Base-by-base conservation (phyloP, 2,888 invertebrate genomes). In the Rotaria socialis region DNA sequence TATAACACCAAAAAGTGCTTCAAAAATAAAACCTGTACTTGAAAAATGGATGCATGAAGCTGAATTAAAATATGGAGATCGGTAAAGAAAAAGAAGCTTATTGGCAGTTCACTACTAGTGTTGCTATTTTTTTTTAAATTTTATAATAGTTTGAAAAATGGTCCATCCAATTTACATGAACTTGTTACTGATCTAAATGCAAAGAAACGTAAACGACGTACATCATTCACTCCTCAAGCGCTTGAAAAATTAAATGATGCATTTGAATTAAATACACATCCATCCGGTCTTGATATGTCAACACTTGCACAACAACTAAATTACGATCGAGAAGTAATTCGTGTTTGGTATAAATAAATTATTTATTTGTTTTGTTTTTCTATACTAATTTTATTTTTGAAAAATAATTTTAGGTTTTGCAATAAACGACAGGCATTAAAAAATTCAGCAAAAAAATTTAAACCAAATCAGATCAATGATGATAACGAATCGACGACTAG, bases 31-130 rank as follows among this genome's bases (percentile, higher is more conserved):
- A 92, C 97, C 97, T 89, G 97, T 97, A 89, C 94, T 97, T 91
- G 97, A 97, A 92, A 94, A 95, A 92, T 97, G 97, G 97, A 97
- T 97, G 96, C 95, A 95, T 92, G 97, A 97, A 92, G 97, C 97
- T 86, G 97, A 97, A 93, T 96, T 96, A 93, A 95, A 96, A 94
- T 96, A 95, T 87, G 92, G 95, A 95, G 85, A 85, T 84, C 87
- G 87, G 60, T 86, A 86, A 56, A 60, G 74, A 84, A 60, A 47
- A 41, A 50, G 14, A 50, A 4, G 50, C 8, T 11, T 14, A 50
- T 11, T 14, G 14, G 50, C 8, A 55, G 41, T 24, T 84, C 8
- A 84, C 22, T 22, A 3, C 56, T 60, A 55, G 55, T 6, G 43
- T 41, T 43, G 2, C 22, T 10, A 80, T 35, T 7, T 27, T 85